Percentiles rank a stretch among this genome's conserved stretches.
These are phyloP conservation scores for Gadus chalcogrammus DNA, from an alignment of 2,113 vertebrate genomes.

Conservation along the genomic window DNA sequence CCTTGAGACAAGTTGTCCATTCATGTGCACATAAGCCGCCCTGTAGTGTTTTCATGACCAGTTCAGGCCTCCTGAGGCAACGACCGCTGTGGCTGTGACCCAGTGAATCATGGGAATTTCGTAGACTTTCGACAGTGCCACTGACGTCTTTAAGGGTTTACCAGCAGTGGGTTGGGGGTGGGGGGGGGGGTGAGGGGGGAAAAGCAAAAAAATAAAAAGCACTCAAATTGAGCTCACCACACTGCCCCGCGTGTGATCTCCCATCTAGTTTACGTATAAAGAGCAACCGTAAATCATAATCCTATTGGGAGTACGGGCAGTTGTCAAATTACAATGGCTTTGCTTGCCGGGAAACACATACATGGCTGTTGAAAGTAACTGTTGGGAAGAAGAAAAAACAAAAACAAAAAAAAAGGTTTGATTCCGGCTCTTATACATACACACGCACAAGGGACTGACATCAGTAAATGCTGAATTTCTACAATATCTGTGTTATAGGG, in stretches of 20 bases:
- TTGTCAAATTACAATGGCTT: slow-evolving; percentile 30
- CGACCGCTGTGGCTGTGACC: slow-evolving; percentile 25
- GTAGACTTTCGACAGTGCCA: slow-evolving; percentile 14
- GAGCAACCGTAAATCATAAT: neutral
- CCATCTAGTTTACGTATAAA: neutral
- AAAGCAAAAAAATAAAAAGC: slow-evolving; percentile 5
- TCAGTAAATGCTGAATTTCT: slow-evolving; percentile 31
- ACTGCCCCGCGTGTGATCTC: neutral
- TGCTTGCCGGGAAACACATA: slow-evolving; percentile 35
- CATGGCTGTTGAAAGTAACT: too few relatives aligned
- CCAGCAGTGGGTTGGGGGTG: neutral
- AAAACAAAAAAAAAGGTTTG: slow-evolving; percentile 17
- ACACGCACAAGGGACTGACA: slow-evolving; percentile 13
- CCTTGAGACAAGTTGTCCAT: slow-evolving; percentile 63
- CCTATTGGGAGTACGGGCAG: neutral
- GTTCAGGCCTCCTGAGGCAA: slow-evolving; percentile 72
- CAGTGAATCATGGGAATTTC: slow-evolving; percentile 22
- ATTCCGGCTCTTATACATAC: slow-evolving; percentile 14
- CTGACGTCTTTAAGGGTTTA: too few relatives aligned
- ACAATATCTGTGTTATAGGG: slow-evolving; percentile 15
- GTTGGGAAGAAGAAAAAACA: neutral
- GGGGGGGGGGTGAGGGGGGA: slow-evolving; percentile 18
- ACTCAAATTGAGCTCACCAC: neutral
- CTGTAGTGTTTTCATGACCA: slow-evolving; percentile 70
- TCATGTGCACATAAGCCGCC: slow-evolving; percentile 67